These are phyloP conservation scores for Phortica variegata DNA, from an alignment of 1,140 invertebrate species.

Conservation along the genomic window DNA sequence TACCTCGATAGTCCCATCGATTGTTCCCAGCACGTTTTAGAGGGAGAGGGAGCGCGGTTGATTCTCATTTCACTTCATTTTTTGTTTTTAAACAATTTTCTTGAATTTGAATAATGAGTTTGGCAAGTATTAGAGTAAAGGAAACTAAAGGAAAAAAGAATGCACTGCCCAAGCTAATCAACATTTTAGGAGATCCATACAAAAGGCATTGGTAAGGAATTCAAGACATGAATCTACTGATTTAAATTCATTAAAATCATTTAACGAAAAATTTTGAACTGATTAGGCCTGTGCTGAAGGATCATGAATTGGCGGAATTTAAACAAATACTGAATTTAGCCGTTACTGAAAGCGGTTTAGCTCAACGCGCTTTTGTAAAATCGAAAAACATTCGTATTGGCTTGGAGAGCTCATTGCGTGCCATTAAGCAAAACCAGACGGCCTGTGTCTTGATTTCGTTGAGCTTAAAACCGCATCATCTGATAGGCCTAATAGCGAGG, in stretches of 20 bases:
- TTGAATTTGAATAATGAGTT: conserved; percentile 23
- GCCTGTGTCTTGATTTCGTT: conserved; percentile 35
- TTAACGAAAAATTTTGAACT: background rate
- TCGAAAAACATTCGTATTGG: conserved; percentile 28
- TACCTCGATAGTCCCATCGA: too few species aligned
- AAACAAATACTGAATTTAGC: conserved; percentile 14
- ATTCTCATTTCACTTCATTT: too few species aligned
- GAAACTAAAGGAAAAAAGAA: conserved; percentile 39
- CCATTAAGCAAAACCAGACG: conserved; percentile 27
- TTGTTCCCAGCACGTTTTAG: too few species aligned
- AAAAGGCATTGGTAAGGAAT: conserved; percentile 28
- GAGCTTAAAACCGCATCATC: conserved; percentile 32
- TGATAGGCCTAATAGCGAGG: conserved; percentile 32
- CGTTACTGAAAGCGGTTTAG: background rate
- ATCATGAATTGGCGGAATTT: conserved; percentile 23
- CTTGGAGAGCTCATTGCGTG: conserved; percentile 33
- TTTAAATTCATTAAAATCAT: background rate
- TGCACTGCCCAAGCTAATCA: conserved; percentile 29
- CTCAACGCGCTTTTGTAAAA: conserved; percentile 21
- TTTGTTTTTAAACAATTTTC: conserved; percentile 7
- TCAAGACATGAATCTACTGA: background rate
- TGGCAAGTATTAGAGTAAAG: conserved; percentile 30
- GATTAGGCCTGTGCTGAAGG: conserved; percentile 29
- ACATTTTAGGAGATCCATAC: conserved; percentile 36
- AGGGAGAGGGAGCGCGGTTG: too few species aligned